Evolutionary conservation across 2,888 invertebrate genomes (phyloP).

Genomic region (Rotaria sp.): DNA sequence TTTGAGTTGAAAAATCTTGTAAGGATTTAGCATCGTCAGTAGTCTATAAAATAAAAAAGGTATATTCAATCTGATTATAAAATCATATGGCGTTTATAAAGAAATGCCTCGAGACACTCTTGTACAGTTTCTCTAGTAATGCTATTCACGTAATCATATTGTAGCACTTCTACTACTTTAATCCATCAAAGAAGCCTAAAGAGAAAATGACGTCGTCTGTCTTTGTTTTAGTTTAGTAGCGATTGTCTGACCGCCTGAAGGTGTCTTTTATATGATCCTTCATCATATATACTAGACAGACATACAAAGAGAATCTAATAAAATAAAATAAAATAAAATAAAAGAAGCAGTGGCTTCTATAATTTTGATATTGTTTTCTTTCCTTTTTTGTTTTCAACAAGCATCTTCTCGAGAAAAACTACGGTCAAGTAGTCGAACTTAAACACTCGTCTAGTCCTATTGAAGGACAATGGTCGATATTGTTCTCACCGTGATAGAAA

Average conservation of each 20-base stretch:
- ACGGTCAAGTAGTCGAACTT: not conserved
- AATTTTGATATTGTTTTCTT: not conserved
- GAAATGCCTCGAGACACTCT: not conserved
- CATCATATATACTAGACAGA: not conserved
- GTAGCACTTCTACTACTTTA: constrained; percentile 14
- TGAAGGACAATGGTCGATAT: not conserved
- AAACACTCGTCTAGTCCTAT: not conserved
- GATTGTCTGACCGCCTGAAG: not conserved
- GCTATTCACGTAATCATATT: not conserved
- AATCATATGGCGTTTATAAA: not conserved
- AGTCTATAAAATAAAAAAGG: not conserved
- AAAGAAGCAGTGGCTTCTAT: not conserved
- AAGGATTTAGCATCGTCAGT: not conserved
- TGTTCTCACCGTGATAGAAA: not conserved
- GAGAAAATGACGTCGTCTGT: constrained; percentile 15
- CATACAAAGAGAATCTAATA: not conserved
- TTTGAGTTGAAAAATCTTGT: not conserved
- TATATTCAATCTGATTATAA: not conserved
- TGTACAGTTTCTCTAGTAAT: not conserved
- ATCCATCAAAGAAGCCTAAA: constrained; percentile 18
- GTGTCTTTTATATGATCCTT: constrained; percentile 8
- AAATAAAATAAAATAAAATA: not conserved
- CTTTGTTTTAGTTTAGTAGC: not conserved
- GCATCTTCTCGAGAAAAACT: not conserved
- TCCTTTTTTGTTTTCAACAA: not conserved